phyloP scores from a whole-genome alignment of 1,140 invertebrate species.

The Ectropis grisescens region DNA sequence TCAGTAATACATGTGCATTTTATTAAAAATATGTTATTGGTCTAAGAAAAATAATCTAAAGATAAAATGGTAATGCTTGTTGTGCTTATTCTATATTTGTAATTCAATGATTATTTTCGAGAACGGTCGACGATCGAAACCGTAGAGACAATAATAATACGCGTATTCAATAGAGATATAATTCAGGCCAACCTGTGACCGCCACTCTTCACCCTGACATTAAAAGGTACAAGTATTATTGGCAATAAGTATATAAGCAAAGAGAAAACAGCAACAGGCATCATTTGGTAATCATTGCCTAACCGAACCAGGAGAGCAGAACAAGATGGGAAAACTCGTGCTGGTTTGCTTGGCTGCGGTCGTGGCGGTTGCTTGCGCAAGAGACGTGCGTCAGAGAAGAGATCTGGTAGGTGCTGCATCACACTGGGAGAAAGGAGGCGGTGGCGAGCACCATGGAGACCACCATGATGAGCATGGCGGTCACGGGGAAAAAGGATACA shows the following conservation, averaged over 20 bases:
- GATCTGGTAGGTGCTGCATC: constrained; percentile 70
- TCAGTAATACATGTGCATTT: too few relatives aligned
- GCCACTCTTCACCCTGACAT: constrained; percentile 56
- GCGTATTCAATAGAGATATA: too few relatives aligned
- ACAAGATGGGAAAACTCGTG: constrained; percentile 39
- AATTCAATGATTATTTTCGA: too few relatives aligned
- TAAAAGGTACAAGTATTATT: constrained; percentile 45
- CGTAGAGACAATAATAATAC: too few relatives aligned
- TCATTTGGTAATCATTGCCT: constrained; percentile 56
- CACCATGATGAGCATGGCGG: constrained; percentile 66
- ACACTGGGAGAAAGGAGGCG: constrained; percentile 70
- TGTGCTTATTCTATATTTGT: too few relatives aligned
- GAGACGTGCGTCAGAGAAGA: constrained; percentile 37
- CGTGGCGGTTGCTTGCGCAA: constrained; percentile 24
- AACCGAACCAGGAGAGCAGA: constrained; percentile 29
- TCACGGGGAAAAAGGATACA: constrained; percentile 62
- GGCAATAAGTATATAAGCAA: constrained; percentile 63
- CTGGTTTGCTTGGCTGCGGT: constrained; percentile 29
- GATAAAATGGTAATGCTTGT: too few relatives aligned
- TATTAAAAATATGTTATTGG: too few relatives aligned
- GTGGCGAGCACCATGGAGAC: constrained; percentile 64
- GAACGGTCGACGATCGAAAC: too few relatives aligned
- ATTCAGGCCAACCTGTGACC: constrained; percentile 50
- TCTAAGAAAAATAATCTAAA: too few relatives aligned
- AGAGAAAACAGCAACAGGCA: constrained; percentile 41